Evolutionary conservation across 2,888 invertebrate genomes (phyloP), one percentile per base, ranked within the genome.

Genomic region (Spodoptera picta): DNA sequence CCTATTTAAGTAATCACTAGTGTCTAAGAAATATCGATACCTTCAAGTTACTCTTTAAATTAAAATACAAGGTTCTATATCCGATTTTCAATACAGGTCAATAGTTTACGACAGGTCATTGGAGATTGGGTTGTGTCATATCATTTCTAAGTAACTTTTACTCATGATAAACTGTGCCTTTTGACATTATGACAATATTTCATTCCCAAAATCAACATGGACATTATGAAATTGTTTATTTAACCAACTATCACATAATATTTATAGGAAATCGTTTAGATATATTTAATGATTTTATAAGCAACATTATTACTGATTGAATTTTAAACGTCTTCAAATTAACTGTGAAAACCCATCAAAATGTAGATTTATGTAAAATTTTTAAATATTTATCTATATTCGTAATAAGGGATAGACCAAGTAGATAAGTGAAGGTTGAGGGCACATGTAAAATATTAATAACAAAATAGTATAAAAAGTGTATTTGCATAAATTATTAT

Each of bases 341-440:
- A 65, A 52, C 60, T 56, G 45, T 67, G 61, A 57, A 60, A 61
- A 49, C 49, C 57, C 65, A 75, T 75, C n/a, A 75, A 75, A 73
- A 69, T 50, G 48, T 73, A 58, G 60, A 73, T 69, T 69, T 75
- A 69, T 69, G 64, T 69, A 2, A 27, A 3, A 27, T 27, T 27
- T 27, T 27, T 27, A 27, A 3, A 27, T 27, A 27, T 63, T 75
- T 75, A 75, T 75, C 73, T 63, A 71, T 67, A 75, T 71, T 57
- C 12, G 53, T 63, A 58, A 64, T 53, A 11, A 12, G 53, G 42
- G 23, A 52, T 7, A 55, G 27, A 47, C 27, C 5, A 27, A 27
- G 3, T 27, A 27, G 4, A 4, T 27, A 4, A 27, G 2, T 27
- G 4, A 27, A 5, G 27, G 27, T 27, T 27, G 27, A 27, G 4